phyloP scores from a whole-genome alignment of 2,888 invertebrate species.

The Caradrina clavipalpis region DNA sequence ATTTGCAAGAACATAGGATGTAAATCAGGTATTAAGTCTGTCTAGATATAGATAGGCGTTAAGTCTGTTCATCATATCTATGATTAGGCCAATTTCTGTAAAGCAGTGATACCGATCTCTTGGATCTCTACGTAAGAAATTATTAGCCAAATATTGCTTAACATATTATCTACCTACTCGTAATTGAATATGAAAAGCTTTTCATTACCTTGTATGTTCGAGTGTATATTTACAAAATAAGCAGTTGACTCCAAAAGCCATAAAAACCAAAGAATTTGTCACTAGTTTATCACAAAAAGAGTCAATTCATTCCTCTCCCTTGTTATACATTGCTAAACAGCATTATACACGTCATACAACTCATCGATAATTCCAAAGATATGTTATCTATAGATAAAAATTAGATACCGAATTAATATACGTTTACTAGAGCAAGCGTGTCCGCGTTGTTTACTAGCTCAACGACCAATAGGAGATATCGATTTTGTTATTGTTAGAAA shows the following conservation, averaged over 20 bases:
- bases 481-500: slow-evolving; percentile 60
- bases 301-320: background rate
- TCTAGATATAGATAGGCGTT: no score
- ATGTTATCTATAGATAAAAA: slow-evolving; percentile 54
- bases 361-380: slow-evolving; percentile 56
- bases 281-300: background rate
- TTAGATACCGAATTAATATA: slow-evolving; percentile 70
- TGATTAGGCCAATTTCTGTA: background rate
- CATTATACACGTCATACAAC: slow-evolving; percentile 44
- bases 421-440: slow-evolving; percentile 59
- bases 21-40: no score
- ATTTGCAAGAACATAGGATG: no score
- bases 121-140: background rate
- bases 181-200: background rate
- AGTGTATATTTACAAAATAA: background rate
- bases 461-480: slow-evolving; percentile 34
- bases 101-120: background rate
- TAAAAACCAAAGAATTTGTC: background rate
- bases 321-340: slow-evolving; percentile 26
- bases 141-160: background rate
- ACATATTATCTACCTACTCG: background rate
- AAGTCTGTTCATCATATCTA: background rate
- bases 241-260: background rate
- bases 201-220: background rate
- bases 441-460: slow-evolving; percentile 50